Evolutionary conservation across 2,888 invertebrate species (phyloP), one percentile per base, ranked within the genome.

Genomic region (Empis livida): DNA sequence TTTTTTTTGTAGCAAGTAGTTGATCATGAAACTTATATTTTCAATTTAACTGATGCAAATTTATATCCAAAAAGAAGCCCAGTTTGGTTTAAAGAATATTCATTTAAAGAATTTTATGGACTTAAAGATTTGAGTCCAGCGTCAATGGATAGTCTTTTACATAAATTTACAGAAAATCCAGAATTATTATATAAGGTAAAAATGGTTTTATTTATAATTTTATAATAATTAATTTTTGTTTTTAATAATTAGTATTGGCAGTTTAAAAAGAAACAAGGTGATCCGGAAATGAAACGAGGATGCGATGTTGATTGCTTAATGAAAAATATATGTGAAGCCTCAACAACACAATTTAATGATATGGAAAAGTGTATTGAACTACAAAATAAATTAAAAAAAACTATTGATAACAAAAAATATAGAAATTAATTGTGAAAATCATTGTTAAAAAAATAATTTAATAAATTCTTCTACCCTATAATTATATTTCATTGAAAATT

Each of bases 11-110:
- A 84, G 84, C 73, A 71, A 55, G 77, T 86, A 1, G 60, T 75
- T 31, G 80, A 83, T 58, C 78, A 81, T 49, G 73, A 80, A 5
- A 82, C 80, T 46, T 89, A 80, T 72, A 79, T 77, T 13, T 82
- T 83, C 61, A 85, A 91, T 63, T 63, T 92, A 38, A 83, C 82
- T 0, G 75, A 76, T 61, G 85, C 89, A 0, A 88, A 87, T 61
- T 60, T 73, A 11, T 67, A 71, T 1, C 74, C 77, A 0, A 58
- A 73, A 2, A 55, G 68, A 37, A 64, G 71, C 13, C 87, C 89
- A 0, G 68, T 70, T 9, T 90, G 90, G 89, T 78, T 73, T 58
- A 73, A 78, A 61, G 77, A 86, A 20, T 90, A 90, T 61, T 76
- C 80, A n/a, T 82, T 89, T 56, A 79, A 75, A 56, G 74, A 79